These are phyloP conservation scores for Cyclura pinguis DNA, from an alignment of 2,797 vertebrate genomes.

Conservation along the genomic window DNA sequence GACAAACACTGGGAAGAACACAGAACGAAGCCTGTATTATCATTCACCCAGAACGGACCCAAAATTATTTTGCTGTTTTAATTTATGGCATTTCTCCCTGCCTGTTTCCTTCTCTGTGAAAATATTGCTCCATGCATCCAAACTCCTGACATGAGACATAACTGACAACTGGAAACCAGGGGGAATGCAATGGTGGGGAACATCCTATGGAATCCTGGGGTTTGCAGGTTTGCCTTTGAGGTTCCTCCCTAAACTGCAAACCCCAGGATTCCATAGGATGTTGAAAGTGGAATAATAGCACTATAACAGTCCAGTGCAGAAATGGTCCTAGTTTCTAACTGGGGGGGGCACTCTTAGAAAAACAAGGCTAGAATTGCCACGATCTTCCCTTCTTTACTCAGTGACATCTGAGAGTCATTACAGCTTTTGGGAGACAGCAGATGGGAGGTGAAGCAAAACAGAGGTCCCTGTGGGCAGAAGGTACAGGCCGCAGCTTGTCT, in stretches of 20 bases:
- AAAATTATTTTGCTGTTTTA: background rate
- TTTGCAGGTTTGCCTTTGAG: too few species aligned
- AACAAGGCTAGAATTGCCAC: background rate
- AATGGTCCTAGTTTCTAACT: too few species aligned
- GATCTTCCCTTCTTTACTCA: background rate
- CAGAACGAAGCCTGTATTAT: background rate
- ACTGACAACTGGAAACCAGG: too few species aligned
- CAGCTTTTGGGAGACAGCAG: background rate
- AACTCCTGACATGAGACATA: too few species aligned
- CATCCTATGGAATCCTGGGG: too few species aligned
- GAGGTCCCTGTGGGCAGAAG: background rate
- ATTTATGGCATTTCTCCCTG: background rate
- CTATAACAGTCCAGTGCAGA: too few species aligned
- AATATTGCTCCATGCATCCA: too few species aligned
- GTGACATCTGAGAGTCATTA: background rate
- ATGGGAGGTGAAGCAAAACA: background rate
- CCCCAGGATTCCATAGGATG: too few species aligned
- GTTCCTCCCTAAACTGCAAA: too few species aligned
- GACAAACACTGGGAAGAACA: background rate
- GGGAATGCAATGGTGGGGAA: too few species aligned
- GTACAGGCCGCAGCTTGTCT: slow-evolving; percentile 14
- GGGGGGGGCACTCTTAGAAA: background rate
- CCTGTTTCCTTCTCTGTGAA: too few species aligned
- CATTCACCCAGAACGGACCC: background rate
- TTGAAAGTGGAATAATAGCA: too few species aligned